These are phyloP conservation scores for Calliscelio sp. DNA, from an alignment of 2,888 invertebrate genomes.

Conservation along the genomic window DNA sequence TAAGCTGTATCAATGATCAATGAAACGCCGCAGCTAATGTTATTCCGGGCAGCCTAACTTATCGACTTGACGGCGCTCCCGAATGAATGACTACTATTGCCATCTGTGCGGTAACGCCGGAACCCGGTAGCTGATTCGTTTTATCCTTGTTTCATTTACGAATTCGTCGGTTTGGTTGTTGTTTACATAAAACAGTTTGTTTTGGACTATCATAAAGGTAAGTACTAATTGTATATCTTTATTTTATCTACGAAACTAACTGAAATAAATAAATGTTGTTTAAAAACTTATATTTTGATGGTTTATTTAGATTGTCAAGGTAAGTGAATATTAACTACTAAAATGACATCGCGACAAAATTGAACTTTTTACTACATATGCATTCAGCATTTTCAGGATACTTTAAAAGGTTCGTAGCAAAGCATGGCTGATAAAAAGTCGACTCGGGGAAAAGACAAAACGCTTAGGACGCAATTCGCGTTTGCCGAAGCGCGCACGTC, in stretches of 20 bases:
- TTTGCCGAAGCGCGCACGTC: constrained; percentile 73
- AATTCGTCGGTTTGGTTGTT: not conserved
- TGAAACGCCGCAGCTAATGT: constrained; percentile 19
- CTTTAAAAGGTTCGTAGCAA: constrained; percentile 54
- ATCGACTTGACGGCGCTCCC: constrained; percentile 55
- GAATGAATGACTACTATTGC: constrained; percentile 51
- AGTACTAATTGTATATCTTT: no score
- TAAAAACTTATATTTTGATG: no score
- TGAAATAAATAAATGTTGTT: no score
- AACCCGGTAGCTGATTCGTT: constrained; percentile 28
- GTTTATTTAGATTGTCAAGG: not conserved
- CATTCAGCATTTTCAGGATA: constrained; percentile 20
- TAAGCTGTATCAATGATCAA: constrained; percentile 33
- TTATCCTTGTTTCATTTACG: constrained; percentile 20
- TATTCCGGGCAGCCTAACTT: constrained; percentile 45
- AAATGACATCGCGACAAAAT: not conserved
- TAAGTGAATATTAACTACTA: no score
- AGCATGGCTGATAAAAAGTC: constrained; percentile 56
- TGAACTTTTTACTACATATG: constrained; percentile 13
- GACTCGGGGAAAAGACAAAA: constrained; percentile 42
- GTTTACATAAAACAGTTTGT: no score
- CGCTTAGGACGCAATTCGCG: constrained; percentile 70
- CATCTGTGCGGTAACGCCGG: constrained; percentile 71
- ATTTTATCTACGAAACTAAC: no score
- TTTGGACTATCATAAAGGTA: no score